Evolutionary conservation across 1,140 invertebrate species (phyloP).

Genomic region (Drosophila murphyi): DNA sequence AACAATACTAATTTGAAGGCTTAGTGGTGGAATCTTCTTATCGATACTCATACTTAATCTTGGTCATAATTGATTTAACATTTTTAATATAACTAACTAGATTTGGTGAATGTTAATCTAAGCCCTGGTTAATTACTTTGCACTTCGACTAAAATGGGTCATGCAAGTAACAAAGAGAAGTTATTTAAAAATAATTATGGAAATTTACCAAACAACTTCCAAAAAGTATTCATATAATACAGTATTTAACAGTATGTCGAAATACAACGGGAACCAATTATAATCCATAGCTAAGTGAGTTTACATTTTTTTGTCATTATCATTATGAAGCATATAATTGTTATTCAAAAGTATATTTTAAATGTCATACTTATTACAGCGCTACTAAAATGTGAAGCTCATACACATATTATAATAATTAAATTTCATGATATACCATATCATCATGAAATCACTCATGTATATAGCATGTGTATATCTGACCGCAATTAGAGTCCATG

Average conservation of each 20-base stretch:
- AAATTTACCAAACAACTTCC: too few species aligned
- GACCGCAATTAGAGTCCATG: not conserved
- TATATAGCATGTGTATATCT: not conserved
- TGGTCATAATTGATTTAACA: too few species aligned
- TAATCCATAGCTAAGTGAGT: not conserved
- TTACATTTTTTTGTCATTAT: not conserved
- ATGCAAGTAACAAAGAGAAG: not conserved
- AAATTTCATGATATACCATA: not conserved
- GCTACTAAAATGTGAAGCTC: conserved; percentile 1
- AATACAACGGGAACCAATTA: not conserved
- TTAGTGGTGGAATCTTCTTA: not conserved
- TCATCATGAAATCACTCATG: conserved; percentile 2
- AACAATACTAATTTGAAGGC: conserved; percentile 12
- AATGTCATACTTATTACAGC: too few species aligned
- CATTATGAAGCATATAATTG: not conserved
- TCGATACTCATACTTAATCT: not conserved
- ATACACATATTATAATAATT: conserved; percentile 4
- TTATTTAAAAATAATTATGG: not conserved
- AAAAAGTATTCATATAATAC: not conserved
- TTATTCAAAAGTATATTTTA: too few species aligned
- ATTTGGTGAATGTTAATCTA: too few species aligned
- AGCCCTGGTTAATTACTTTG: too few species aligned
- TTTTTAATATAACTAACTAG: too few species aligned
- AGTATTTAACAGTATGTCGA: too few species aligned
- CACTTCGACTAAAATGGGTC: too few species aligned